phyloP scores from a whole-genome alignment of 1,140 invertebrate genomes.

The Drosophila nannoptera region DNA sequence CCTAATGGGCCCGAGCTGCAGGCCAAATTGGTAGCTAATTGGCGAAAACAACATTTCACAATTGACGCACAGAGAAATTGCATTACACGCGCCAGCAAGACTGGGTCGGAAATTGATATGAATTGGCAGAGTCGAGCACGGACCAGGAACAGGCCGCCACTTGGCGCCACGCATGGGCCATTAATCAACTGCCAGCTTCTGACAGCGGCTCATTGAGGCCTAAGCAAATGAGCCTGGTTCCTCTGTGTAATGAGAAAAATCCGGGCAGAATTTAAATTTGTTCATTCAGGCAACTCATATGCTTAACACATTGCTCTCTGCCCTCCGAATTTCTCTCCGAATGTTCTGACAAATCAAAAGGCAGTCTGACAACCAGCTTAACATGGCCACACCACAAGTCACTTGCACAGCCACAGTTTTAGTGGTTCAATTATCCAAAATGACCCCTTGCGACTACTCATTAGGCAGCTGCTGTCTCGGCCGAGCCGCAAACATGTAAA shows the following conservation, averaged over 20 bases:
- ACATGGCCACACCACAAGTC: too few species aligned
- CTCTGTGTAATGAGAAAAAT: not conserved
- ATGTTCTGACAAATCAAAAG: too few species aligned
- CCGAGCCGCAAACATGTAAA: too few species aligned
- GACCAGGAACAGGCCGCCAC: not conserved
- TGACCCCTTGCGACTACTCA: too few species aligned
- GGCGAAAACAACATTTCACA: conserved; percentile 70
- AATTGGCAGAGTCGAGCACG: conserved; percentile 18
- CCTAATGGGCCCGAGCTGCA: conserved; percentile 57
- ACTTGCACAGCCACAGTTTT: too few species aligned
- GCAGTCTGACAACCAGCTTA: too few species aligned
- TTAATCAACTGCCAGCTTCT: not conserved
- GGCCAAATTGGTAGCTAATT: conserved; percentile 69
- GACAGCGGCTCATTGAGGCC: not conserved
- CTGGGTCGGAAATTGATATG: conserved; percentile 30
- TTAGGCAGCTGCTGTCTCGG: too few species aligned
- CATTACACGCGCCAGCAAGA: conserved; percentile 27
- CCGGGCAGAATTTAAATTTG: not conserved
- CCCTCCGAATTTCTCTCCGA: too few species aligned
- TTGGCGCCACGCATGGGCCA: not conserved
- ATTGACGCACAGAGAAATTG: conserved; percentile 52
- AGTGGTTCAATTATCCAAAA: too few species aligned
- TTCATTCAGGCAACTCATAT: not conserved
- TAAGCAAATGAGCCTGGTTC: not conserved
- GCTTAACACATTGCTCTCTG: too few species aligned